Base-by-base conservation (phyloP, 1,140 invertebrate genomes). In the Drosophila teissieri region DNA sequence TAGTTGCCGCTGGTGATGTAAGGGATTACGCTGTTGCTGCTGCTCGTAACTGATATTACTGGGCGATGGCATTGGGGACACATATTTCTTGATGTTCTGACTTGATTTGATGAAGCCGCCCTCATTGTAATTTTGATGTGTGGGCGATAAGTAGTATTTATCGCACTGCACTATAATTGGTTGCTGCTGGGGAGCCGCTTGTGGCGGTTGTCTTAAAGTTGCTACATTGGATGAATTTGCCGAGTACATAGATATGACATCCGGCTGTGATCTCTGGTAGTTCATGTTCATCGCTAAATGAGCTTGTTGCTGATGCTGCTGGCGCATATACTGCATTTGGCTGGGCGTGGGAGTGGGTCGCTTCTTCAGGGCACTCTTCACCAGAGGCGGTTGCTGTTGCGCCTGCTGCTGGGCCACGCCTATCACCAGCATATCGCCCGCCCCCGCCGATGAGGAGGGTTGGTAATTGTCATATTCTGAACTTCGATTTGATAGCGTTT, bases 391-490 rank as follows among this genome's bases (percentile, higher is more conserved):
- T 17, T 78, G 79, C 44, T 82, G 85, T 17, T 86, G 85, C 0
- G 73, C 65, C 40, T 90, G 85, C 51, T 86, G 80, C 34, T 91
- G 89, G 4, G 84, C 84, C 37, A 89, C 84, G 12, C 84, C 84
- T 53, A 90, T 91, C 22, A 79, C 80, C 56, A 86, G 51, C 80
- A 86, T 90, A 37, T 89, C 83, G 0, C 84, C 83, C 24, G 46
- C 49, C 8, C 37, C 55, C 27, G 39, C 64, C 14, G 48, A 57
- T 15, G 64, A 53, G 1, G 61, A 36, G 0, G 77, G 83, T 27
- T 91, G 90, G 46, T 91, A 91, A 49, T 91, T 91, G 49, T 91
- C 90, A 17, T 91, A 91, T 55, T 91, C 90, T 0, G 90, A 91
- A 42, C 90, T 91, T 6, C 90, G 86, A 69, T 91, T 91, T 4